Conservation (phyloP, 2,113 vertebrate species). For the Myiozetetes cayanensis region DNA sequence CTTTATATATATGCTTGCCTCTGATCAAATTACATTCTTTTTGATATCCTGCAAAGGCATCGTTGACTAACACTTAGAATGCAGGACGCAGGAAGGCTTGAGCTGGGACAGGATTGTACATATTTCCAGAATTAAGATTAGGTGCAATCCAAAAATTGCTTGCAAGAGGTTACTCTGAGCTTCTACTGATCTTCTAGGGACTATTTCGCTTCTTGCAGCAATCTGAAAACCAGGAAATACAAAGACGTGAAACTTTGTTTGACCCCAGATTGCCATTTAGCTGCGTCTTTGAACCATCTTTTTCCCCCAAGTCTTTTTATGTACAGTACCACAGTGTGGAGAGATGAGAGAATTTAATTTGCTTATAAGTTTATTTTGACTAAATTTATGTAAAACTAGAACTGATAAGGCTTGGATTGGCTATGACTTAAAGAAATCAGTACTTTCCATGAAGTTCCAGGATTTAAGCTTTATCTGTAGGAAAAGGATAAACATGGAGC, state of each 20-base stretch:
- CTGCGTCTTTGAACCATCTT: not conserved
- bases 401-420: not conserved
- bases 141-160: not conserved
- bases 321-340: not conserved
- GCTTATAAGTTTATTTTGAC: not conserved
- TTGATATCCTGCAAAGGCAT: not conserved
- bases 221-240: not conserved
- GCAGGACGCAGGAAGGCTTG: not conserved
- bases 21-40: not conserved
- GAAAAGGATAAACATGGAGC: constrained; percentile 10
- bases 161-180: not conserved
- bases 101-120: not conserved
- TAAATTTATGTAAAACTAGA: not conserved
- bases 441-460: not conserved
- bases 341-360: not conserved
- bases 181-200: not conserved
- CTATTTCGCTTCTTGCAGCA: not conserved
- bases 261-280: not conserved
- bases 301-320: not conserved
- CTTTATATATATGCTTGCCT: not conserved
- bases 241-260: not conserved
- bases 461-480: constrained; percentile 10
- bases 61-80: not conserved
- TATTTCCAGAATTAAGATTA: not conserved
- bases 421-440: not conserved